These are phyloP conservation scores for Phalanger gymnotis DNA, from an alignment of 2,797 vertebrate genomes.

Conservation along the genomic window DNA sequence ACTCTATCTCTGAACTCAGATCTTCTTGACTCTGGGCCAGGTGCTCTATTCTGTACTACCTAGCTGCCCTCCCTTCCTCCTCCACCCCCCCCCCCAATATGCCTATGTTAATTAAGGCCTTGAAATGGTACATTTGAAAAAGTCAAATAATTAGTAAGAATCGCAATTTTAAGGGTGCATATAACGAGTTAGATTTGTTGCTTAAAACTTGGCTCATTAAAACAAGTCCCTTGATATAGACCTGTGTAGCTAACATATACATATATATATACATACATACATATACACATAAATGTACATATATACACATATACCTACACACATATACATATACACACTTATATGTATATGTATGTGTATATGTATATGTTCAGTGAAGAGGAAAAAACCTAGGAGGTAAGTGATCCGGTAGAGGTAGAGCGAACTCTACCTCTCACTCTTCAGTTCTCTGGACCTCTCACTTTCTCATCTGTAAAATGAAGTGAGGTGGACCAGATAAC, in stretches of 20 bases:
- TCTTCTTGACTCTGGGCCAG: neutral
- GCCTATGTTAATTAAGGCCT: neutral
- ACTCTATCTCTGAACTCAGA: neutral
- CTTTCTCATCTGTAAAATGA: neutral
- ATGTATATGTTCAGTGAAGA: neutral
- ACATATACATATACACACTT: too few relatives aligned
- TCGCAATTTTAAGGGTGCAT: neutral
- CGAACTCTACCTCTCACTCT: neutral
- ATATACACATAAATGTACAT: too few relatives aligned
- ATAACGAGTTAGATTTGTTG: constrained; percentile 1
- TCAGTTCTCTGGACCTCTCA: neutral
- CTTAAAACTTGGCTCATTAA: too few relatives aligned
- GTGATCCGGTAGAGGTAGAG: neutral
- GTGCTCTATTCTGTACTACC: neutral
- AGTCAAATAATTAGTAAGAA: neutral
- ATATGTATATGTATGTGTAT: too few relatives aligned
- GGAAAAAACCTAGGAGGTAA: neutral
- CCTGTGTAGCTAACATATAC: too few relatives aligned
- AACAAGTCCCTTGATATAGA: constrained; percentile 21
- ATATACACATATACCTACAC: too few relatives aligned
- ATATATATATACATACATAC: too few relatives aligned
- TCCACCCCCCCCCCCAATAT: neutral
- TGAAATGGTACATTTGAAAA: neutral
- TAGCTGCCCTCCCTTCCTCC: neutral
- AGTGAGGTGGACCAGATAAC: neutral